A percentile compares a stretch with the other conserved stretches of the same genome.
Evolutionary conservation across 2,797 vertebrate species (phyloP).

Genomic region (Gouania willdenowi): DNA sequence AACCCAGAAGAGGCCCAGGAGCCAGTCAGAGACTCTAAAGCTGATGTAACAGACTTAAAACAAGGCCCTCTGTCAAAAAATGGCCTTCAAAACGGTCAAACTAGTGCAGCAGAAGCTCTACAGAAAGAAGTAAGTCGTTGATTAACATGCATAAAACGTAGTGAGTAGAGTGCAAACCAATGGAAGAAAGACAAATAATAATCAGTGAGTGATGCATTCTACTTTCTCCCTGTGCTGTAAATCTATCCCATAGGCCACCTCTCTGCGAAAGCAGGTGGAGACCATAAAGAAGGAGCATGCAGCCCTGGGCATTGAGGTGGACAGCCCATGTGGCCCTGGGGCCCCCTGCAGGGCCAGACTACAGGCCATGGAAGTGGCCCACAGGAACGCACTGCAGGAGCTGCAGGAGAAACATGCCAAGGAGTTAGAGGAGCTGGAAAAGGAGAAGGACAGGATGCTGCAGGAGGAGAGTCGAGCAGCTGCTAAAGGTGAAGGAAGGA

Average conservation of each 20-base stretch:
- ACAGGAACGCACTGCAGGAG: constrained; percentile 81
- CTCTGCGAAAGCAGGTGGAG: constrained; percentile 60
- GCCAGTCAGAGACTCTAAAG: constrained; percentile 9
- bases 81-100: constrained; percentile 38
- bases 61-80: constrained; percentile 17
- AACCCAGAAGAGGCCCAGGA: constrained; percentile 18
- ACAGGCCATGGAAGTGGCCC: constrained; percentile 83
- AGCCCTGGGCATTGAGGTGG: constrained; percentile 22
- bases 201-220: too few species aligned
- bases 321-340: constrained; percentile 61
- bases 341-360: constrained; percentile 82
- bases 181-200: neutral
- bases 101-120: constrained; percentile 67
- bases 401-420: constrained; percentile 81
- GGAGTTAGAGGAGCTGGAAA: constrained; percentile 79
- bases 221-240: too few species aligned
- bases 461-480: constrained; percentile 81
- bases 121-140: constrained; percentile 82
- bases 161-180: neutral
- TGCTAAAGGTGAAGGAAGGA: constrained; percentile 75
- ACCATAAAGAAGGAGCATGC: constrained; percentile 42
- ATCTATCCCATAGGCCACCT: constrained; percentile 45
- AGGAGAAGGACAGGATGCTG: constrained; percentile 81
- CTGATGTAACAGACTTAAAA: constrained; percentile 1
- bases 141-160: neutral